phyloP scores from a whole-genome alignment of 2,113 vertebrate species.

The Daubentonia madagascariensis region DNA sequence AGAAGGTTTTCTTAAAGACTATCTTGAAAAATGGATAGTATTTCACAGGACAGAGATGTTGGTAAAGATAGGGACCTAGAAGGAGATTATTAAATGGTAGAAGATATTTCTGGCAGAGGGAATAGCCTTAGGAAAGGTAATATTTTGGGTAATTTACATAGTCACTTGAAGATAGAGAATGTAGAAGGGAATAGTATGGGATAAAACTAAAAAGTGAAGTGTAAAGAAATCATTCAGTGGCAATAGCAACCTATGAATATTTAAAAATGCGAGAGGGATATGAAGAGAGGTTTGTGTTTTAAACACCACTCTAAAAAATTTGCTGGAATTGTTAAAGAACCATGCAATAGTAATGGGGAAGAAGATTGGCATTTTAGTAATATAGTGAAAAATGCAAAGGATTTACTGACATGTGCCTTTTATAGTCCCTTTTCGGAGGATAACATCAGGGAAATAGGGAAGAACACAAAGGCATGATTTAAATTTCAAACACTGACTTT shows the following conservation, averaged over 20 bases:
- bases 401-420: not conserved
- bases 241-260: not conserved
- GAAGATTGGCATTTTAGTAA: not conserved
- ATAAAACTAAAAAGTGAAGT: not conserved
- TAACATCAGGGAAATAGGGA: not conserved
- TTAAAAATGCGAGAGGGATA: not conserved
- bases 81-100: not conserved
- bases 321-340: not conserved
- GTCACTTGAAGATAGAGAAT: not conserved
- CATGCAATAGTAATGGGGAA: not conserved
- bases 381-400: not conserved
- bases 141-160: not conserved
- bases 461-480: not conserved
- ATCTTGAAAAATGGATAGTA: not conserved
- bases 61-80: not conserved
- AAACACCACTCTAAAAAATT: not conserved
- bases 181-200: not conserved
- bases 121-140: not conserved
- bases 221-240: not conserved
- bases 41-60: not conserved
- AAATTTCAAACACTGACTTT: conserved; percentile 10
- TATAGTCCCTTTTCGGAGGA: not conserved
- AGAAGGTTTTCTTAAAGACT: not conserved
- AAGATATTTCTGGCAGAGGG: not conserved
- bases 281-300: not conserved